Conservation (phyloP, 1,140 invertebrate genomes). For the Caerostris extrusa region DNA sequence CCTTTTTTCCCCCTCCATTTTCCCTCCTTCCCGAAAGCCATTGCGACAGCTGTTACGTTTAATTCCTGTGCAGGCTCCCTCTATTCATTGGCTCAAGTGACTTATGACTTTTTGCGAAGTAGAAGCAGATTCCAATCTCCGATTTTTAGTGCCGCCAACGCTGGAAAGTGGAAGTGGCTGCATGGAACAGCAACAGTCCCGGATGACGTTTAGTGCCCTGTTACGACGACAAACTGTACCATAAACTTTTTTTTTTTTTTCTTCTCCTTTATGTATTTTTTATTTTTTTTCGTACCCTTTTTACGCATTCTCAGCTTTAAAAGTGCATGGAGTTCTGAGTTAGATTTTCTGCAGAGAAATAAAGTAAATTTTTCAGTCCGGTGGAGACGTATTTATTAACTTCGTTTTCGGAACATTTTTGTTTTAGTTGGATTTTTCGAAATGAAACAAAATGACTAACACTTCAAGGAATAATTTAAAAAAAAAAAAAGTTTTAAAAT, state of each 20-base stretch:
- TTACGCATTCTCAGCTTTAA: conserved; percentile 50
- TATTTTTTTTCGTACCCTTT: neutral
- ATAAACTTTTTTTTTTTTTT: conserved; percentile 64
- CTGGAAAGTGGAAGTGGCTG: conserved; percentile 43
- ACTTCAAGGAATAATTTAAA: neutral
- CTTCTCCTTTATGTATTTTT: neutral
- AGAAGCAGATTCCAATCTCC: conserved; percentile 72
- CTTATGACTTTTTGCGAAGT: conserved; percentile 70
- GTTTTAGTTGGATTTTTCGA: neutral
- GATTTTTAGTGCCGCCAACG: conserved; percentile 68
- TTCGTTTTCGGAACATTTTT: neutral
- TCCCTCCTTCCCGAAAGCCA: conserved; percentile 30
- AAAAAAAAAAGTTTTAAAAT: neutral
- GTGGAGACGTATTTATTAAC: conserved; percentile 39
- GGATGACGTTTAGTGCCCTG: conserved; percentile 71
- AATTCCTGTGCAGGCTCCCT: conserved; percentile 70
- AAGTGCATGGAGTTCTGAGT: conserved; percentile 6
- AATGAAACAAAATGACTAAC: neutral
- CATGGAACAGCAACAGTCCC: conserved; percentile 63
- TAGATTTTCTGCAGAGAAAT: neutral
- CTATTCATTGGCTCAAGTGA: conserved; percentile 74
- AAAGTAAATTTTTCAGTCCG: conserved; percentile 13
- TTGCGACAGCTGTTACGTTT: conserved; percentile 75
- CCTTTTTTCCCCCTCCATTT: neutral
- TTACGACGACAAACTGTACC: conserved; percentile 71